Evolutionary conservation across 2,797 vertebrate species (phyloP).

Genomic region (Acomys russatus): DNA sequence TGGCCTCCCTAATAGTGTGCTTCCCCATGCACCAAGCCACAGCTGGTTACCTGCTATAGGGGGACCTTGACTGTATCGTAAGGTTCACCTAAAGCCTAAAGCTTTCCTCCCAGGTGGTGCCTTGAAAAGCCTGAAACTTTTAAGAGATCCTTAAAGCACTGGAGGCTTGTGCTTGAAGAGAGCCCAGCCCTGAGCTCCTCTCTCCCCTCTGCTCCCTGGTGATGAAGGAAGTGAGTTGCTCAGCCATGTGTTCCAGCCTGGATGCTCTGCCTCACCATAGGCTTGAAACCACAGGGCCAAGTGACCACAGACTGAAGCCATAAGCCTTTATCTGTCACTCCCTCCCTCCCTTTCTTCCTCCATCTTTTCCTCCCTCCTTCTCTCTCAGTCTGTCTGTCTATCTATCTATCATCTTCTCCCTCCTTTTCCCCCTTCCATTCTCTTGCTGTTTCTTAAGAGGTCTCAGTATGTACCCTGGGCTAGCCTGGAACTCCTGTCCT

Average conservation of each 20-base stretch:
- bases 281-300: not conserved
- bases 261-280: not conserved
- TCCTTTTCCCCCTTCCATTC: not conserved
- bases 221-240: not conserved
- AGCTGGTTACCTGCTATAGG: rapidly evolving
- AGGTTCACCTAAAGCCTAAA: not conserved
- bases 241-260: too few species aligned
- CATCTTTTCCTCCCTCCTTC: too few species aligned
- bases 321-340: not conserved
- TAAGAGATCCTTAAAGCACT: not conserved
- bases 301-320: not conserved
- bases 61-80: not conserved
- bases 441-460: not conserved
- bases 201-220: not conserved
- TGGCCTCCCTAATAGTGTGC: not conserved
- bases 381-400: not conserved
- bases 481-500: not conserved
- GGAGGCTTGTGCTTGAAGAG: not conserved
- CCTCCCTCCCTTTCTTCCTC: not conserved
- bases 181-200: not conserved
- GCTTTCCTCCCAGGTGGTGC: not conserved
- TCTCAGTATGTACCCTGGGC: not conserved
- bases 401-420: not conserved
- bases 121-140: not conserved
- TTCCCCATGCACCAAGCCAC: not conserved